Evolutionary conservation across 2,888 invertebrate genomes (phyloP).

Genomic region (Eupithecia centaureata): DNA sequence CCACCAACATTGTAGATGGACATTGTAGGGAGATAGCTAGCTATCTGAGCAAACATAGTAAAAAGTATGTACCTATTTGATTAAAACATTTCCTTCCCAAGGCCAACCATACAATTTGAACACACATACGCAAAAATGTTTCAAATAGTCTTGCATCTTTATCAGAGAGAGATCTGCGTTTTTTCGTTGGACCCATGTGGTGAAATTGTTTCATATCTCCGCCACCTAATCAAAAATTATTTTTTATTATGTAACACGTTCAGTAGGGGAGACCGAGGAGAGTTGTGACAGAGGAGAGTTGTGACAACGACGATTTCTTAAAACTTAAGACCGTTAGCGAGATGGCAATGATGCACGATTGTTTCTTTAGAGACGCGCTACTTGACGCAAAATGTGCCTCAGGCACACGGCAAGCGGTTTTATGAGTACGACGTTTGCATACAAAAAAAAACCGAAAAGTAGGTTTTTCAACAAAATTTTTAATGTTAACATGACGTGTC

Average conservation of each 20-base stretch:
- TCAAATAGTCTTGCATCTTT: constrained; percentile 86
- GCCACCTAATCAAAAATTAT: constrained; percentile 59
- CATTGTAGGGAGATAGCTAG: background rate
- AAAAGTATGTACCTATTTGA: constrained; percentile 82
- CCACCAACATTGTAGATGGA: background rate
- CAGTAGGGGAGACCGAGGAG: too few species aligned
- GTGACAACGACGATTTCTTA: too few species aligned
- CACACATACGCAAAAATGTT: constrained; percentile 82
- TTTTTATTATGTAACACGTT: constrained; percentile 15
- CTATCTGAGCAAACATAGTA: background rate
- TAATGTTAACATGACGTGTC: too few species aligned
- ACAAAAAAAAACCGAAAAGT: too few species aligned
- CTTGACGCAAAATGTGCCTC: too few species aligned
- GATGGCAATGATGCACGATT: too few species aligned
- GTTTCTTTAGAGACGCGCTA: too few species aligned
- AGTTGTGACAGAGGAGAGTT: too few species aligned
- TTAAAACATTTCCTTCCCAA: constrained; percentile 83
- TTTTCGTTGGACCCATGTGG: constrained; percentile 83
- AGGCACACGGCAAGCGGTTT: too few species aligned
- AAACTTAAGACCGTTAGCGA: too few species aligned
- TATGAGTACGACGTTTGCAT: too few species aligned
- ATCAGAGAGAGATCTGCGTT: constrained; percentile 84
- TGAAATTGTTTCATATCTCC: constrained; percentile 82
- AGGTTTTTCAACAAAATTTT: too few species aligned
- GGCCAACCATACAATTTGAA: constrained; percentile 86